Percentiles rank a stretch among this genome's conserved stretches.
Evolutionary conservation across 1,140 invertebrate genomes (phyloP).

Genomic region (Sarcophaga bullata): DNA sequence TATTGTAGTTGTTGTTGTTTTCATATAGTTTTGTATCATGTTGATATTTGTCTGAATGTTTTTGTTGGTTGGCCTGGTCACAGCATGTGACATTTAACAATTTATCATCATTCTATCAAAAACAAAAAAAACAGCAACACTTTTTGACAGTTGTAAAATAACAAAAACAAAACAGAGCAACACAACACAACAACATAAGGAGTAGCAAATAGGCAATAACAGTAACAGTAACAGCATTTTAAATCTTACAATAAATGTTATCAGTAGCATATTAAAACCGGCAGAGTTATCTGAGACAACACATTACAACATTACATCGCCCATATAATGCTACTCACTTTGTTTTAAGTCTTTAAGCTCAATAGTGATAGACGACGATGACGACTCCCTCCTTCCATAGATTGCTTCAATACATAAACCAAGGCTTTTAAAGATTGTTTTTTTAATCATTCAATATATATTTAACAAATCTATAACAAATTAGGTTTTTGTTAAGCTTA

Average conservation of each 20-base stretch:
- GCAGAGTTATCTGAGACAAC: constrained; percentile 20
- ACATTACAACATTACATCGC: neutral
- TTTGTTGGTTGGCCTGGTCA: neutral
- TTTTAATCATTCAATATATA: neutral
- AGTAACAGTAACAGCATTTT: neutral
- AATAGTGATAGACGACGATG: too few relatives aligned
- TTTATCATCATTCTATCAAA: constrained; percentile 39
- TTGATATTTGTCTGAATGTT: neutral
- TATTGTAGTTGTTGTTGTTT: too few relatives aligned
- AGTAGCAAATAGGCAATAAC: neutral
- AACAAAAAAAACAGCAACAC: constrained; percentile 5
- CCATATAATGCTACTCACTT: too few relatives aligned
- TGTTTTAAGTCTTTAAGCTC: too few relatives aligned
- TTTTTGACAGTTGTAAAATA: constrained; percentile 39
- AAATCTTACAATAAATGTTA: neutral
- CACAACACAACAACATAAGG: constrained; percentile 12
- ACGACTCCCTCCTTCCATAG: neutral
- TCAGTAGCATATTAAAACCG: constrained; percentile 20
- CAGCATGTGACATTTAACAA: constrained; percentile 36
- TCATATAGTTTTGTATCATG: neutral
- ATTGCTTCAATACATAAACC: too few relatives aligned
- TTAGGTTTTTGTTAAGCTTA: constrained; percentile 35
- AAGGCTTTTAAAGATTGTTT: neutral
- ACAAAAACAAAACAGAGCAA: neutral
- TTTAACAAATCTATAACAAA: constrained; percentile 27